These are phyloP conservation scores for Leptinotarsa lineolata DNA, from an alignment of 1,140 invertebrate species.

Conservation along the genomic window DNA sequence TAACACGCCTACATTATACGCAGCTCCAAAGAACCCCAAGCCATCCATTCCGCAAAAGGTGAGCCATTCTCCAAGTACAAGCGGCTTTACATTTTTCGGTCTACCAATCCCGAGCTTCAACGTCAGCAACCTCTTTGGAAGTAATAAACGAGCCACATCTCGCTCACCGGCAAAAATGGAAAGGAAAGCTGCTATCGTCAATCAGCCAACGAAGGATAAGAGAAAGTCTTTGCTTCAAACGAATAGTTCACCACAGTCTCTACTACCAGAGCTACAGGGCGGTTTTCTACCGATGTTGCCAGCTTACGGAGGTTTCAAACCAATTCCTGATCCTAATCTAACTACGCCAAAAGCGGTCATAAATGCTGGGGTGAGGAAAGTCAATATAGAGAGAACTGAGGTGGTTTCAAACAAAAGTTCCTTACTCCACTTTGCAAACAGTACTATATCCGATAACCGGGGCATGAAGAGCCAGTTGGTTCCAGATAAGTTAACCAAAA, in stretches of 20 bases:
- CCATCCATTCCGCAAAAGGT: constrained; percentile 55
- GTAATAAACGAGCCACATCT: constrained; percentile 33
- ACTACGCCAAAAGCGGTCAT: not conserved
- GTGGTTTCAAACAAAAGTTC: constrained; percentile 1
- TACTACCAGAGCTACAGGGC: constrained; percentile 64
- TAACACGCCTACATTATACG: constrained; percentile 70
- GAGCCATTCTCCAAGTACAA: constrained; percentile 58
- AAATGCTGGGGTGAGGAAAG: not conserved
- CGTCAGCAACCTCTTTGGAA: constrained; percentile 66
- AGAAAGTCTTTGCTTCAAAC: not conserved
- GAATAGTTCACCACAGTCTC: not conserved
- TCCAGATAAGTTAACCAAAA: not conserved
- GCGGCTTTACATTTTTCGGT: constrained; percentile 81
- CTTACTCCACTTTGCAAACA: not conserved
- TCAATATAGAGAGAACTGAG: not conserved
- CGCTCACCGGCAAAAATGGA: constrained; percentile 37
- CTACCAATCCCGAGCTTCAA: constrained; percentile 77
- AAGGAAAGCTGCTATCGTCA: constrained; percentile 57
- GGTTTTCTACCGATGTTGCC: constrained; percentile 75
- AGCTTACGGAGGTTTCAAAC: constrained; percentile 70
- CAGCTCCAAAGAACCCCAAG: constrained; percentile 62
- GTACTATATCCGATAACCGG: constrained; percentile 1
- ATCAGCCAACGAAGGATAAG: constrained; percentile 47
- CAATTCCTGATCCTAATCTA: constrained; percentile 57
- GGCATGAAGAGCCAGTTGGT: constrained; percentile 1